Evolutionary conservation across 1,140 invertebrate species (phyloP), one percentile per base, ranked within the genome.

Genomic region (Aphis craccivora): DNA sequence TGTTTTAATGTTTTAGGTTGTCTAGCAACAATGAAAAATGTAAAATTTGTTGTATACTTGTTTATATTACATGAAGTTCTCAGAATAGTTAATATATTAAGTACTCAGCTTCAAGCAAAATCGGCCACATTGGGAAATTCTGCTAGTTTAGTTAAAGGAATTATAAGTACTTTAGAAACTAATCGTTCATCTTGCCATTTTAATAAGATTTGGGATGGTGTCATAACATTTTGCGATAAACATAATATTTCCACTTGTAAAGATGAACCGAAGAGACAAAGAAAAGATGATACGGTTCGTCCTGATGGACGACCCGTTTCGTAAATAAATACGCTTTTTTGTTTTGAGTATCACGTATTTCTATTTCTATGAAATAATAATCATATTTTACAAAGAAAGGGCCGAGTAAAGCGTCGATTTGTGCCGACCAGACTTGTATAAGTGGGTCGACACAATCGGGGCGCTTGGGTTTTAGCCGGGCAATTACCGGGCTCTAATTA

Each of bases 131-230:
- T 84, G 2, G 83, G 40, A 8, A 84, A 84, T 9, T 45, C 40
- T 84, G 83, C 40, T 43, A 45, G 40, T 84, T 84, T 84, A 43
- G 40, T 84, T 25, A 84, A 84, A 43, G 23, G 40, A 55, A 43
- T 43, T 8, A 84, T 84, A 84, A 45, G 83, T 43, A 84, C 83
- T 84, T 84, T 84, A 84, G 83, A 84, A 84, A 84, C 22, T 84
- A 84, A 84, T 84, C 40, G 83, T 9, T 84, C 83, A 30, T 84
- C 83, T 84, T 3, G 7, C 23, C 22, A 84, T 11, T 84, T 43
- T 25, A 84, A 45, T 84, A 23, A 43, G 20, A 7, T 84, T 84
- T 84, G 40, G 83, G 83, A 45, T 84, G 23, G 23, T 84, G 23
- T 84, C 25, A 84, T 43, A 84, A 9, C 0, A 84, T 84, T 84